Conservation (phyloP, 2,113 vertebrate genomes). For the Varanus salvator region DNA sequence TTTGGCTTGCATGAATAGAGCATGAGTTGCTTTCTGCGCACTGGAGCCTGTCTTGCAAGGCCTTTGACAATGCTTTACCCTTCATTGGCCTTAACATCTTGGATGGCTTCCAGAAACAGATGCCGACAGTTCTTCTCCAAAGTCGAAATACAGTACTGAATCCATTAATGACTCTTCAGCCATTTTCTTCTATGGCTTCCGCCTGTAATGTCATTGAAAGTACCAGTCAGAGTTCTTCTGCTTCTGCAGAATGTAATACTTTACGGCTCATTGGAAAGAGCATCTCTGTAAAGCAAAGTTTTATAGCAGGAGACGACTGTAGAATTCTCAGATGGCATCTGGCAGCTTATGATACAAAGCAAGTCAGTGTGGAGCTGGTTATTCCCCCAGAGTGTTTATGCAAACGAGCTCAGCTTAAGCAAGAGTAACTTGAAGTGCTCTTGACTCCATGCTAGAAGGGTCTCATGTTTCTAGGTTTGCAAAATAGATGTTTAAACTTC, state of each 20-base stretch:
- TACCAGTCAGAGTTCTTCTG: slow-evolving; percentile 40
- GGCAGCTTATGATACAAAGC: slow-evolving; percentile 52
- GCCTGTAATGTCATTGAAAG: slow-evolving; percentile 18
- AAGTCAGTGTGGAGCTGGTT: slow-evolving; percentile 42
- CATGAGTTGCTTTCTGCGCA: slow-evolving; percentile 35
- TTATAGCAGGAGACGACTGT: slow-evolving; percentile 54
- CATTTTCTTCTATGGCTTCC: slow-evolving; percentile 55
- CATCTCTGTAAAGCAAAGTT: slow-evolving; percentile 53
- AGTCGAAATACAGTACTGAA: slow-evolving; percentile 47
- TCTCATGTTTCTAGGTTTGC: slow-evolving; percentile 48
- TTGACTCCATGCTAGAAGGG: slow-evolving; percentile 51
- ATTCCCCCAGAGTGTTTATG: slow-evolving; percentile 43
- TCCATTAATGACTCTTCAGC: slow-evolving; percentile 40
- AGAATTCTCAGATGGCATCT: slow-evolving; percentile 55
- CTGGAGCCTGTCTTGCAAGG: slow-evolving; percentile 33
- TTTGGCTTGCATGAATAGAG: background rate
- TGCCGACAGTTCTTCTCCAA: slow-evolving; percentile 63
- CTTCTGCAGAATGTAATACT: slow-evolving; percentile 50
- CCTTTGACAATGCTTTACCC: slow-evolving; percentile 46
- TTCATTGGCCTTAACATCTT: slow-evolving; percentile 52
- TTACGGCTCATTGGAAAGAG: slow-evolving; percentile 68
- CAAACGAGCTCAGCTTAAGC: slow-evolving; percentile 45
- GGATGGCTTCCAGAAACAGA: slow-evolving; percentile 46
- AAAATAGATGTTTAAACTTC: slow-evolving; percentile 47
- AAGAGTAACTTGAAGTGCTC: slow-evolving; percentile 51